phyloP scores from a whole-genome alignment of 2,888 invertebrate species.

The Orthosia cruda region DNA sequence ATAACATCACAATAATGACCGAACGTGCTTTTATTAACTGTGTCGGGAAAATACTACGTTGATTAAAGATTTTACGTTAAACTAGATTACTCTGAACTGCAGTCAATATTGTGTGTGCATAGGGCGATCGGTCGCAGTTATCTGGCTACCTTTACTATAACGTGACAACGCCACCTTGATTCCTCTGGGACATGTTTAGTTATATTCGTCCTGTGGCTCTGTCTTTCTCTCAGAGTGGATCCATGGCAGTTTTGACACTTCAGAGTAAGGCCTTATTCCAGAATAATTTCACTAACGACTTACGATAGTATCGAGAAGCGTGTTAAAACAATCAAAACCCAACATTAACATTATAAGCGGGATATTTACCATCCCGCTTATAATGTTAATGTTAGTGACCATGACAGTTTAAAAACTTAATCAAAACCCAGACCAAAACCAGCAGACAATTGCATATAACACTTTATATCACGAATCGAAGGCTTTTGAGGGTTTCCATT shows the following conservation, averaged over 20 bases:
- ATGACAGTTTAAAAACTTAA: too few species aligned
- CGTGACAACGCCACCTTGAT: too few species aligned
- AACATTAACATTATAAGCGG: too few species aligned
- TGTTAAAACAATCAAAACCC: too few species aligned
- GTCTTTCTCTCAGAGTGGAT: too few species aligned
- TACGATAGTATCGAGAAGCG: not conserved
- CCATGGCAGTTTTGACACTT: too few species aligned
- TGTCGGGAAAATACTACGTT: slow-evolving; percentile 13
- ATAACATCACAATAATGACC: not conserved
- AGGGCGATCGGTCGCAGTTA: not conserved
- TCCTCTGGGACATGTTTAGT: too few species aligned
- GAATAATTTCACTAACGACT: not conserved
- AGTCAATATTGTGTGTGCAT: not conserved
- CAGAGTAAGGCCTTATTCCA: too few species aligned
- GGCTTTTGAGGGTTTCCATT: not conserved
- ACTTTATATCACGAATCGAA: not conserved
- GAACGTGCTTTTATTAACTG: slow-evolving; percentile 3
- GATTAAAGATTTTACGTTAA: slow-evolving; percentile 20
- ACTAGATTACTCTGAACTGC: not conserved
- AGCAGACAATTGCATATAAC: not conserved
- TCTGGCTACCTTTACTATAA: not conserved
- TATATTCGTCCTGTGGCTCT: too few species aligned
- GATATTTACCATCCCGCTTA: too few species aligned
- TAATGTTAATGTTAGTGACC: too few species aligned
- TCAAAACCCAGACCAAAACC: not conserved